phyloP scores from a whole-genome alignment of 2,113 vertebrate species.

The Cyphomyrus discorhynchus region DNA sequence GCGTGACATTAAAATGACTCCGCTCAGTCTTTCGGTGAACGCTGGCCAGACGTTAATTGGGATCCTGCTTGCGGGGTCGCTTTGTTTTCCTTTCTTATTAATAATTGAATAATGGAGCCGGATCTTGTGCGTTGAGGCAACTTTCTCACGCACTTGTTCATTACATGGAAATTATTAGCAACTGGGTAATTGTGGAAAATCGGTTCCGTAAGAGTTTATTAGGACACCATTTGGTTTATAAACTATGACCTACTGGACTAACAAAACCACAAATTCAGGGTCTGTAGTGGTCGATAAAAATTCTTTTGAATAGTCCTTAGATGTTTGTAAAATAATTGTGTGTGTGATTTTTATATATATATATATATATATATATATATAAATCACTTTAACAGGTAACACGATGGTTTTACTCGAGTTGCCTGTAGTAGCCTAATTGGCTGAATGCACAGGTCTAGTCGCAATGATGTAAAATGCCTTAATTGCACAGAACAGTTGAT shows the following conservation, averaged over 20 bases:
- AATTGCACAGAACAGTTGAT: neutral
- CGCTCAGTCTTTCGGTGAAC: neutral
- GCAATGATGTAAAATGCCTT: neutral
- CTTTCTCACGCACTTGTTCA: neutral
- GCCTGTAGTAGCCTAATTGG: neutral
- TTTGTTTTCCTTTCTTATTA: neutral
- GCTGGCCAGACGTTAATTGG: neutral
- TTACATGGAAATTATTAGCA: neutral
- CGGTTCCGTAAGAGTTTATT: neutral
- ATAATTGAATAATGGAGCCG: neutral
- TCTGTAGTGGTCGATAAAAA: neutral
- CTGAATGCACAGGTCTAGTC: neutral
- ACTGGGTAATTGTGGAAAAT: neutral
- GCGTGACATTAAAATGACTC: constrained; percentile 7
- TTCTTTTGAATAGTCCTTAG: neutral
- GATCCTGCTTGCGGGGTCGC: neutral
- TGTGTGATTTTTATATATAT: neutral
- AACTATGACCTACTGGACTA: neutral
- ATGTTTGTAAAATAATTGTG: neutral
- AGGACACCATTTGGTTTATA: neutral
- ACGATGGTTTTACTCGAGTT: neutral
- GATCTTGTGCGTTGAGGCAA: neutral
- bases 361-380: neutral
- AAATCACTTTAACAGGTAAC: neutral
- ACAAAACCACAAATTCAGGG: neutral